Conservation (phyloP, 1,140 invertebrate genomes). For the Pseudobourletiella spinata region DNA sequence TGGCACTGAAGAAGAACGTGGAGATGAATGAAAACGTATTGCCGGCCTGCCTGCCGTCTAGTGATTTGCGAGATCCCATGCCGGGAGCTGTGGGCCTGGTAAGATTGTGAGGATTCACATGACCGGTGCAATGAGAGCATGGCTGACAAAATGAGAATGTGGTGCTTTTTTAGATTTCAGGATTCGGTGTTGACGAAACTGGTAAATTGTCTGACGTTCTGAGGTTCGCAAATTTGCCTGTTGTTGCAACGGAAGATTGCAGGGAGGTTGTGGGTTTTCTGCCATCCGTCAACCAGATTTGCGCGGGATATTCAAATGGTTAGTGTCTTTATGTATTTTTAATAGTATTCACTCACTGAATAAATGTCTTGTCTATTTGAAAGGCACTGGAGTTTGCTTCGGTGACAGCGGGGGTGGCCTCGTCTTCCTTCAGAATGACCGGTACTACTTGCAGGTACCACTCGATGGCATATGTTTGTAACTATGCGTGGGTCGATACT, state of each 20-base stretch:
- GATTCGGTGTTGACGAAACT: conserved; percentile 10
- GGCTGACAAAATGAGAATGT: background rate
- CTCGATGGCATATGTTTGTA: too few relatives aligned
- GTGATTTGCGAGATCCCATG: too few relatives aligned
- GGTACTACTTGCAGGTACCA: background rate
- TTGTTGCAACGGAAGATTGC: conserved; percentile 4
- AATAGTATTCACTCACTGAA: background rate
- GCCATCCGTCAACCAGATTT: conserved; percentile 12
- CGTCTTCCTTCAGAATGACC: background rate
- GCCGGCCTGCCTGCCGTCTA: background rate
- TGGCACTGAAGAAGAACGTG: conserved; percentile 1
- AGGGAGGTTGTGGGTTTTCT: background rate
- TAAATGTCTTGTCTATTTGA: background rate
- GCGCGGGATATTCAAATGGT: conserved; percentile 20
- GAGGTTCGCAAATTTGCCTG: conserved; percentile 1
- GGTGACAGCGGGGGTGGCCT: conserved; percentile 17
- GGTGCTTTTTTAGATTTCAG: too few relatives aligned
- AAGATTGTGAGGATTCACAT: too few relatives aligned
- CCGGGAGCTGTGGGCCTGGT: background rate
- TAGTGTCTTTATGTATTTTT: background rate
- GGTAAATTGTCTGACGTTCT: conserved; percentile 8
- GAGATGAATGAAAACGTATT: background rate
- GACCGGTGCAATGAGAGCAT: background rate
- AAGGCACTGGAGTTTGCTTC: conserved; percentile 6
- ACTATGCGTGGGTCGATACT: too few relatives aligned